phyloP scores from a whole-genome alignment of 2,797 vertebrate genomes.

The Rhinatrema bivittatum region DNA sequence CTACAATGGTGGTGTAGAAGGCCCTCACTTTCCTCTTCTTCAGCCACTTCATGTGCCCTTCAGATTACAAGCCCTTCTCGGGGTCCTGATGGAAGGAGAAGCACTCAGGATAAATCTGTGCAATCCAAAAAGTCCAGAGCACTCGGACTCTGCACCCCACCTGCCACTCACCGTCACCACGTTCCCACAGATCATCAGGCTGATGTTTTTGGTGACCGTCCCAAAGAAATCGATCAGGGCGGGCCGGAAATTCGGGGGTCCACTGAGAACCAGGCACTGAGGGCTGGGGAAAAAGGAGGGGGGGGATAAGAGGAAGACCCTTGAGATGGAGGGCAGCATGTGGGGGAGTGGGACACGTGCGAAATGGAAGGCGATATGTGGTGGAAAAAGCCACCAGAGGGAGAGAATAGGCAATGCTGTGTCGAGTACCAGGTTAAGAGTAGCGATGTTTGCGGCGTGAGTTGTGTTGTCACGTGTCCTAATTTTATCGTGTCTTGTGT shows the following conservation, averaged over 20 bases:
- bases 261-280: conserved; percentile 63
- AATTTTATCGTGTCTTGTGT: too few relatives aligned
- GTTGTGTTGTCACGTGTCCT: too few relatives aligned
- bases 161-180: conserved; percentile 45
- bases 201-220: conserved; percentile 60
- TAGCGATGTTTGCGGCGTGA: too few relatives aligned
- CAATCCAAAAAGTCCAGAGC: too few relatives aligned
- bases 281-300: conserved; percentile 38
- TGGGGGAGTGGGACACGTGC: too few relatives aligned
- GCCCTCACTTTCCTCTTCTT: conserved; percentile 55
- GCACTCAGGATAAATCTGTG: not conserved
- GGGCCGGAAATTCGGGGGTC: conserved; percentile 53
- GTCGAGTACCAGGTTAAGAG: too few relatives aligned
- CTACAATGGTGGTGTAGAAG: conserved; percentile 49
- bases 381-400: too few relatives aligned
- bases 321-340: too few relatives aligned
- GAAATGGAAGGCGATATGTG: too few relatives aligned
- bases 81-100: not conserved
- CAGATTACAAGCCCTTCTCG: conserved; percentile 1
- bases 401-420: too few relatives aligned
- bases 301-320: not conserved
- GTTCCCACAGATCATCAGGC: conserved; percentile 67
- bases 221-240: conserved; percentile 64
- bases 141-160: not conserved
- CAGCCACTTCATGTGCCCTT: conserved; percentile 50